Percentiles rank a stretch among this genome's conserved stretches.
These are phyloP conservation scores for Amblyornis subalaris DNA, from an alignment of 2,113 vertebrate species.

Conservation along the genomic window DNA sequence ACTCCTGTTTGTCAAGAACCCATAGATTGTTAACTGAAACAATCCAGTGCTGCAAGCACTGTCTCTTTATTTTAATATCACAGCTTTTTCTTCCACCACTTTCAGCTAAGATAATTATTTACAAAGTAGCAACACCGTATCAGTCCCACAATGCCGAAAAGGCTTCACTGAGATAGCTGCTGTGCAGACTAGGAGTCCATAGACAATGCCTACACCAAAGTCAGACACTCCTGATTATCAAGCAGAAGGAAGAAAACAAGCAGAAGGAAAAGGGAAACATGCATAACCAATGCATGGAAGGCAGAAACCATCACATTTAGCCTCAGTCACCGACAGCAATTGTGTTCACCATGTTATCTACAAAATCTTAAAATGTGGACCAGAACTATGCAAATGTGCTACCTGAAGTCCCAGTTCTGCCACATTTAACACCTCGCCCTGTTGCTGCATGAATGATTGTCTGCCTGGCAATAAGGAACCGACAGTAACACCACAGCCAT, in stretches of 20 bases:
- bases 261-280: neutral
- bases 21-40: neutral
- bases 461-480: neutral
- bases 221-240: fast-evolving
- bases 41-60: neutral
- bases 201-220: neutral
- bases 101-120: neutral
- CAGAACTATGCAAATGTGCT: neutral
- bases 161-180: neutral
- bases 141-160: neutral
- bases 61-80: neutral
- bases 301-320: neutral
- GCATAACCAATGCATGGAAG: neutral
- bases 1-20: neutral
- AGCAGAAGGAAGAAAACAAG: no score
- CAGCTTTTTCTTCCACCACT: neutral
- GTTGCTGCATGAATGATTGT: neutral
- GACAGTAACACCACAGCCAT: neutral
- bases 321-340: neutral
- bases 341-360: neutral
- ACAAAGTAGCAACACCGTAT: neutral
- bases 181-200: neutral
- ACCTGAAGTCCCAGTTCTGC: neutral
- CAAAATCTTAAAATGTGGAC: neutral
- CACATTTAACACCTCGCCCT: neutral